Evolutionary conservation across 2,113 vertebrate species (phyloP).

Genomic region (Lagopus muta): DNA sequence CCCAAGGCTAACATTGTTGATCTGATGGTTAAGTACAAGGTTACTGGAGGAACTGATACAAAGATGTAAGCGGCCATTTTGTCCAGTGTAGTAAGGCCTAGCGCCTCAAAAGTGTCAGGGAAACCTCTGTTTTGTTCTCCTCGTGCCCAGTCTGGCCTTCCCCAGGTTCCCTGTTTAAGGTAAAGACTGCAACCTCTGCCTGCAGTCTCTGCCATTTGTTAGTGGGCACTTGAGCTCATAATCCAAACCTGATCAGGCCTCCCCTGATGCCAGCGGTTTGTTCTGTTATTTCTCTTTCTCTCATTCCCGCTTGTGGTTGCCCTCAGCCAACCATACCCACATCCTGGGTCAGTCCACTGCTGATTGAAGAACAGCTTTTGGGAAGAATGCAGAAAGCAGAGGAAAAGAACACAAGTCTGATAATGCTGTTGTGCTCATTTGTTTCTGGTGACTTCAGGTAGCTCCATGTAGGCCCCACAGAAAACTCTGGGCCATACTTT

Average conservation of each 20-base stretch:
- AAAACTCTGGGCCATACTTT: not conserved
- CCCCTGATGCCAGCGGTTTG: not conserved
- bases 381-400: not conserved
- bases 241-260: not conserved
- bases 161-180: not conserved
- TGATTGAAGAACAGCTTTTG: not conserved
- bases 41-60: not conserved
- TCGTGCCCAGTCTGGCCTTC: not conserved
- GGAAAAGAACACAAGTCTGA: not conserved
- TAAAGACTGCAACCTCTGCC: not conserved
- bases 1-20: not conserved
- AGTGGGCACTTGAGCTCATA: not conserved
- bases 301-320: not conserved
- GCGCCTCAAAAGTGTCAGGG: not conserved
- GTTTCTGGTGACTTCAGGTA: not conserved
- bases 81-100: not conserved
- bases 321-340: not conserved
- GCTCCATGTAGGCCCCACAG: fast-evolving
- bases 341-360: fast-evolving
- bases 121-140: not conserved
- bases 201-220: not conserved
- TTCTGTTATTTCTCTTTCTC: not conserved
- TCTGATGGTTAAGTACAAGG: not conserved
- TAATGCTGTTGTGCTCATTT: fast-evolving
- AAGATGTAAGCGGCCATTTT: not conserved